Percentiles rank a stretch among this genome's conserved stretches.
Conservation (phyloP, 2,797 vertebrate species). For the Merluccius polli region DNA sequence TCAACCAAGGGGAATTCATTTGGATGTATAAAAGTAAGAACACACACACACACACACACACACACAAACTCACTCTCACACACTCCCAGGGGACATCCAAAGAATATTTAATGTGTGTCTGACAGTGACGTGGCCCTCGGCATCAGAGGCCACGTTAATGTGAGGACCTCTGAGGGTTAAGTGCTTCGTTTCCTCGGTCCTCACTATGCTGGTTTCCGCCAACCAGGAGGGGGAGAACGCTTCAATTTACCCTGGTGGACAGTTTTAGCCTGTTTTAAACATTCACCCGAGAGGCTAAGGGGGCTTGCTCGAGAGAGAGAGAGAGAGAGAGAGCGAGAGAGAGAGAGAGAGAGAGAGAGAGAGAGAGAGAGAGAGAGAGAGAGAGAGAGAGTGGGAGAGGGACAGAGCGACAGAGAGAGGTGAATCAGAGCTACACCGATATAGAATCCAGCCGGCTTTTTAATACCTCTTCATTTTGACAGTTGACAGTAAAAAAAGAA, state of each 20-base stretch:
- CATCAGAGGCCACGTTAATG: conserved; percentile 46
- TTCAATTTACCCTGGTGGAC: conserved; percentile 35
- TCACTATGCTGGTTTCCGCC: conserved; percentile 24
- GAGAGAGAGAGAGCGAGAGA: no score
- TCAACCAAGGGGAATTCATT: no score
- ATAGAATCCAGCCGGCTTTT: conserved; percentile 34
- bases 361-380: conserved; percentile 6
- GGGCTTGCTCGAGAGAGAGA: conserved; percentile 7
- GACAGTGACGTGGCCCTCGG: neutral
- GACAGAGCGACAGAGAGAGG: conserved; percentile 20
- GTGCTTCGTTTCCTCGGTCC: conserved; percentile 39
- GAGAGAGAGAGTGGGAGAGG: conserved; percentile 10
- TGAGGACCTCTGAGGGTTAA: conserved; percentile 49
- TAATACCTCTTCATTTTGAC: conserved; percentile 36
- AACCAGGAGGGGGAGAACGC: conserved; percentile 21
- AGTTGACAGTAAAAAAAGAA: conserved; percentile 53
- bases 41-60: no score
- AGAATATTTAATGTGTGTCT: neutral
- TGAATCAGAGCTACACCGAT: conserved; percentile 9
- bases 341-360: conserved; percentile 19
- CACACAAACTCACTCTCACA: no score
- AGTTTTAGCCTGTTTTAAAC: conserved; percentile 43
- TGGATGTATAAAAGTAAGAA: no score
- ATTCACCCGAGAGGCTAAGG: conserved; percentile 21
- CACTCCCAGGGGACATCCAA: neutral